A percentile compares a stretch with the other conserved stretches of the same genome.
Evolutionary conservation across 2,888 invertebrate species (phyloP).

Genomic region (Molanna angustata): DNA sequence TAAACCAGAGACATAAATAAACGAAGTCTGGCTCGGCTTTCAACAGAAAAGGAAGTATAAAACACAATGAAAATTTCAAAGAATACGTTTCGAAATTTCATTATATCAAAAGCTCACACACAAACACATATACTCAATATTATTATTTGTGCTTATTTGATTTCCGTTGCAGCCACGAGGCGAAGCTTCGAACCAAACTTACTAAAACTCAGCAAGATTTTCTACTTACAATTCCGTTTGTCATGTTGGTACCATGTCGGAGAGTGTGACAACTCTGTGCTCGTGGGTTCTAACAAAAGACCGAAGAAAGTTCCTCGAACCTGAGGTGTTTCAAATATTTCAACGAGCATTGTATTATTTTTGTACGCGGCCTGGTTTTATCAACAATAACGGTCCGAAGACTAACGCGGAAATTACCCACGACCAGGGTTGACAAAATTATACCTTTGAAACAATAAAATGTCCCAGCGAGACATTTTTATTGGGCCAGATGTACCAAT

Average conservation of each 20-base stretch:
- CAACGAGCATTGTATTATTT: constrained; percentile 22
- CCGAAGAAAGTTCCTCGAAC: constrained; percentile 6
- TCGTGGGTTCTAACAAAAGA: constrained; percentile 20
- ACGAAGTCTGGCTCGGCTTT: too few species aligned
- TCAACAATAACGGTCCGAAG: not conserved
- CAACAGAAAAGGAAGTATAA: too few species aligned
- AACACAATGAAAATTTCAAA: too few species aligned
- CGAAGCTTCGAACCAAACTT: not conserved
- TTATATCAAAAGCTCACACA: too few species aligned
- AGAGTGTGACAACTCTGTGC: constrained; percentile 1
- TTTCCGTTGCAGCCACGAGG: not conserved
- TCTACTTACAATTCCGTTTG: constrained; percentile 16
- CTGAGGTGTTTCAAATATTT: constrained; percentile 22
- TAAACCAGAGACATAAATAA: too few species aligned
- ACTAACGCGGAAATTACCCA: too few species aligned
- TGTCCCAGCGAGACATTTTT: too few species aligned
- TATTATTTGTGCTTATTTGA: constrained; percentile 1
- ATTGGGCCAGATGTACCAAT: too few species aligned
- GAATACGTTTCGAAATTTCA: too few species aligned
- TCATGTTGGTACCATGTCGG: not conserved
- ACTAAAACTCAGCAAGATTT: constrained; percentile 14
- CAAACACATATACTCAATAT: not conserved
- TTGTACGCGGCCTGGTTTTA: constrained; percentile 4
- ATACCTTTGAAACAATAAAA: too few species aligned
- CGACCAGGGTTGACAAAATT: too few species aligned